A percentile compares a stretch with the other conserved stretches of the same genome.
These are phyloP conservation scores for Perognathus longimembris DNA, from an alignment of 2,113 vertebrate genomes.

Conservation along the genomic window DNA sequence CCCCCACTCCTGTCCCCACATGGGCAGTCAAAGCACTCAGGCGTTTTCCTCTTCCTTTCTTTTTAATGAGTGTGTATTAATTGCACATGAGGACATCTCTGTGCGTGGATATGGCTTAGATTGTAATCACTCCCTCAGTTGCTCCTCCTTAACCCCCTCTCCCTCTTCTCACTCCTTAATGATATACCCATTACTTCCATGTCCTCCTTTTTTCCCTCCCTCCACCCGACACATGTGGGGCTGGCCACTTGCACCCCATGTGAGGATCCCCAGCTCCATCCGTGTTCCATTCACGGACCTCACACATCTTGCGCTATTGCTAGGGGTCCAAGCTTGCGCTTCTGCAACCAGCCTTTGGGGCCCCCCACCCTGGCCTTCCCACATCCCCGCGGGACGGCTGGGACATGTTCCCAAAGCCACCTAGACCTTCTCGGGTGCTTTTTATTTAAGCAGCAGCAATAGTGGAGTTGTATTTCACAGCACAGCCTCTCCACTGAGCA, in stretches of 20 bases:
- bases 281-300: background rate
- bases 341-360: background rate
- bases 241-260: too few relatives aligned
- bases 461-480: accelerated
- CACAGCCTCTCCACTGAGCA: background rate
- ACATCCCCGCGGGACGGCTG: too few relatives aligned
- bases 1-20: background rate
- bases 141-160: too few relatives aligned
- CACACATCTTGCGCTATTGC: background rate
- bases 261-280: too few relatives aligned
- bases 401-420: background rate
- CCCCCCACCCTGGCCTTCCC: background rate
- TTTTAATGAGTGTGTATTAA: background rate
- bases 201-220: too few relatives aligned
- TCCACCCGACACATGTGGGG: too few relatives aligned
- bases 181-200: too few relatives aligned
- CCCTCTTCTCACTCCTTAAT: too few relatives aligned
- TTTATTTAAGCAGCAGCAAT: background rate
- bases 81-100: too few relatives aligned
- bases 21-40: background rate
- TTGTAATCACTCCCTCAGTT: too few relatives aligned
- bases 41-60: accelerated
- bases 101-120: too few relatives aligned
- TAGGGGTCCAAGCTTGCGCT: background rate
- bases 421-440: background rate